These are phyloP conservation scores for Brachyptera putata DNA, from an alignment of 2,888 invertebrate species.

Conservation along the genomic window DNA sequence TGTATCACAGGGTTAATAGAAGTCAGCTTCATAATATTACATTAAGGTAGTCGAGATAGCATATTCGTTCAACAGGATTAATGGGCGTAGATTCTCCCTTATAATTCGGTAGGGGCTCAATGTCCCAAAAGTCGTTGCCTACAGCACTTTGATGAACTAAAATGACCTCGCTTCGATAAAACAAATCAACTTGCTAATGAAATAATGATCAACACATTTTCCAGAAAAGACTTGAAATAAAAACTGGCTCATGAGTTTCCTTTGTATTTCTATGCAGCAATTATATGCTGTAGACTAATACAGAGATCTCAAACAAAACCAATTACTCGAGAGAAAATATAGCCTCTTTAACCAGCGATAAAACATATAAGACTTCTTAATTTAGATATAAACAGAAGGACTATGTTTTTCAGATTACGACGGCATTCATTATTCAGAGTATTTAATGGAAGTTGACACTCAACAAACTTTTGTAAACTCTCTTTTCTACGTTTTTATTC, in stretches of 20 bases:
- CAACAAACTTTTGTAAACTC: not conserved
- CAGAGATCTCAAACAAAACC: too few species aligned
- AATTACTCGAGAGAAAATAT: too few species aligned
- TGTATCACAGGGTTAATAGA: not conserved
- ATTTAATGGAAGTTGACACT: slow-evolving; percentile 2
- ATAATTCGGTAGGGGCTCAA: not conserved
- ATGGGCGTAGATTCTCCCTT: not conserved
- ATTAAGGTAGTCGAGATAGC: not conserved
- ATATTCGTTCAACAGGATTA: not conserved
- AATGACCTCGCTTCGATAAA: too few species aligned
- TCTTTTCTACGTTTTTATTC: not conserved
- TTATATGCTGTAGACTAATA: too few species aligned
- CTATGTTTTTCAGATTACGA: not conserved
- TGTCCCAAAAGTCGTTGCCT: slow-evolving; percentile 1
- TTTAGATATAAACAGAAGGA: not conserved
- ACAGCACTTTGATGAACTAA: not conserved
- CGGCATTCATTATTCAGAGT: not conserved
- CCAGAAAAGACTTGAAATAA: too few species aligned
- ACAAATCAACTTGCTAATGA: too few species aligned
- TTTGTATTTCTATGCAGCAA: too few species aligned
- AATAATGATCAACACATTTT: too few species aligned
- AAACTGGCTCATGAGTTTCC: too few species aligned
- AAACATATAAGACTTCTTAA: not conserved
- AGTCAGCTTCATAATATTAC: too few species aligned
- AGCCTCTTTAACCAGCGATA: not conserved